Conservation (phyloP, 2,888 invertebrate species). For the Polia nebulosa region DNA sequence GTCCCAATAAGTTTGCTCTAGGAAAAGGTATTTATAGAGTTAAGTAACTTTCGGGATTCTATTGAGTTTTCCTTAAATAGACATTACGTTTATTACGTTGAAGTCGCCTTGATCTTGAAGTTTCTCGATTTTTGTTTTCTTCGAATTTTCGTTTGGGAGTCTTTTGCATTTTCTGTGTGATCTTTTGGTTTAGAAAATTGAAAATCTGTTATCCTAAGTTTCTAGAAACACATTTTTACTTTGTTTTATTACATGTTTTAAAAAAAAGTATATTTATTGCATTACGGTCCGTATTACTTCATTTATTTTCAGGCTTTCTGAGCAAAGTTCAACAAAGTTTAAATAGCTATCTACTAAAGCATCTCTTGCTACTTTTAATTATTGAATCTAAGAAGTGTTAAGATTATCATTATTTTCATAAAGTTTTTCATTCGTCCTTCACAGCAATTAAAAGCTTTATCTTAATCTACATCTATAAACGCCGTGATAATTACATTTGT, state of each 20-base stretch:
- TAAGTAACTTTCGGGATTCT: background rate
- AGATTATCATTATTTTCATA: background rate
- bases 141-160: background rate
- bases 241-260: background rate
- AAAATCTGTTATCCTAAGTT: background rate
- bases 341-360: background rate
- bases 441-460: constrained; percentile 18
- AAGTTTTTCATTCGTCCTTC: constrained; percentile 46
- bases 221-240: background rate
- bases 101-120: constrained; percentile 12
- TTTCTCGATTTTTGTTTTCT: background rate
- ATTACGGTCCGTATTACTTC: background rate
- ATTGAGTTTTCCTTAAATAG: constrained; percentile 29
- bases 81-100: constrained; percentile 12
- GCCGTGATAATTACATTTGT: constrained; percentile 24
- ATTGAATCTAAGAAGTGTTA: background rate
- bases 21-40: constrained; percentile 36
- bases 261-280: background rate
- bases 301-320: background rate
- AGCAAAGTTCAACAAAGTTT: background rate
- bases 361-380: background rate
- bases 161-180: background rate
- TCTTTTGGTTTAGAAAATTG: background rate
- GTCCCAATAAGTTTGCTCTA: background rate
- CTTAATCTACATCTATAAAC: constrained; percentile 23